These are phyloP conservation scores for Danionella dracula DNA, from an alignment of 2,797 vertebrate genomes.

Conservation along the genomic window DNA sequence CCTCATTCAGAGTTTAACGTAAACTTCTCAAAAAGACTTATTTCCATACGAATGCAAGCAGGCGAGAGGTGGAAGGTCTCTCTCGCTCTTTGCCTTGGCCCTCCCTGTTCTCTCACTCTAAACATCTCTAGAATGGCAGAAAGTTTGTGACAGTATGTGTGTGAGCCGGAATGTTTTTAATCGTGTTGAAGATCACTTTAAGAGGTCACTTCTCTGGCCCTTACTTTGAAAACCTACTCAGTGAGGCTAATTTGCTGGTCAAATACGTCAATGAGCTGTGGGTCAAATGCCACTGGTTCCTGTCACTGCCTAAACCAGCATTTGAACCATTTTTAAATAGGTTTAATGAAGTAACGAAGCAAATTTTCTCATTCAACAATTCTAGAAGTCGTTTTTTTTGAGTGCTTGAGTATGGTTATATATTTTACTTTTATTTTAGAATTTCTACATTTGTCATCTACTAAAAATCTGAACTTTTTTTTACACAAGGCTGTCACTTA, in stretches of 20 bases:
- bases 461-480: too few species aligned
- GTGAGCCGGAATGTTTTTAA: conserved; percentile 16
- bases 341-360: conserved; percentile 23
- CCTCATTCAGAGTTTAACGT: conserved; percentile 42
- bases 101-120: conserved; percentile 20
- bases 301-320: conserved; percentile 9
- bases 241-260: conserved; percentile 39
- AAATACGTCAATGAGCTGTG: conserved; percentile 31
- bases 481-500: too few species aligned
- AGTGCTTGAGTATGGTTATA: too few species aligned
- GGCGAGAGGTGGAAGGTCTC: conserved; percentile 33
- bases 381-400: background rate
- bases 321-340: conserved; percentile 34
- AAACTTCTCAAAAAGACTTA: conserved; percentile 46
- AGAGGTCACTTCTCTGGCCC: conserved; percentile 32
- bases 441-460: too few species aligned
- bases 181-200: conserved; percentile 19
- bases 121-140: background rate
- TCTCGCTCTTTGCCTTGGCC: background rate
- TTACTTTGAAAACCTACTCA: conserved; percentile 21
- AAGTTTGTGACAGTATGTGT: conserved; percentile 11
- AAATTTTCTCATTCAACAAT: background rate
- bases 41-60: conserved; percentile 46
- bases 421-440: too few species aligned
- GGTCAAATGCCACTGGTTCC: conserved; percentile 34